phyloP scores from a whole-genome alignment of 2,797 vertebrate genomes.

The Enteromius thamalakanensis region DNA sequence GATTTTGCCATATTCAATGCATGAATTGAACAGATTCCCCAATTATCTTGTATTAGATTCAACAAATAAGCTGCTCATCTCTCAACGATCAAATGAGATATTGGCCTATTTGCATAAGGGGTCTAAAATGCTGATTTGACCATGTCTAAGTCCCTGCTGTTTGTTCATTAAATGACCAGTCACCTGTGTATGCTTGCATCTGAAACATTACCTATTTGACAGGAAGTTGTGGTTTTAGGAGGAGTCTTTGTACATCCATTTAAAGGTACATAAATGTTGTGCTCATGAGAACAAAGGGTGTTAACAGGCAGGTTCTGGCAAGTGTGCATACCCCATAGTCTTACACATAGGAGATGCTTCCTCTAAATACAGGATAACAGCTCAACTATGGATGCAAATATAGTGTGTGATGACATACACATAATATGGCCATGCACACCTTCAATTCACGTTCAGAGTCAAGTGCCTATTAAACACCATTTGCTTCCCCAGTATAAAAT shows the following conservation, averaged over 20 bases:
- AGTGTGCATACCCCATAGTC: constrained; percentile 14
- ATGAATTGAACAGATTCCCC: constrained; percentile 21
- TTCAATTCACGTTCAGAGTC: constrained; percentile 37
- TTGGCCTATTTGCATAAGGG: neutral
- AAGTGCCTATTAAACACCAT: constrained; percentile 39
- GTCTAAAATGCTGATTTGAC: constrained; percentile 27
- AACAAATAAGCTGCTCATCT: neutral
- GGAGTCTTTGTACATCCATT: constrained; percentile 64
- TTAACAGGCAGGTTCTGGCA: constrained; percentile 43
- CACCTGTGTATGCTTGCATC: constrained; percentile 68
- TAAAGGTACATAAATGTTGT: constrained; percentile 38
- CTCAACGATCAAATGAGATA: constrained; percentile 1
- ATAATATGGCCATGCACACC: constrained; percentile 37
- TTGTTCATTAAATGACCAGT: constrained; percentile 64
- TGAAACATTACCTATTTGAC: constrained; percentile 63
- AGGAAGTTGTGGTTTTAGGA: constrained; percentile 67
- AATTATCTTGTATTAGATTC: neutral
- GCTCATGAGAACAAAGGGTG: constrained; percentile 29
- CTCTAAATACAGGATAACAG: constrained; percentile 37
- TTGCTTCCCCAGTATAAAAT: constrained; percentile 42
- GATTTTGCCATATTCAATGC: constrained; percentile 6
- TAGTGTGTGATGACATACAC: constrained; percentile 42
- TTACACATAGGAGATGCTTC: constrained; percentile 27
- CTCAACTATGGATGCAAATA: constrained; percentile 39
- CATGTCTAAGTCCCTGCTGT: constrained; percentile 52